Percentiles rank a stretch among this genome's conserved stretches.
phyloP scores from a whole-genome alignment of 2,113 vertebrate genomes.

The Madoqua kirkii region DNA sequence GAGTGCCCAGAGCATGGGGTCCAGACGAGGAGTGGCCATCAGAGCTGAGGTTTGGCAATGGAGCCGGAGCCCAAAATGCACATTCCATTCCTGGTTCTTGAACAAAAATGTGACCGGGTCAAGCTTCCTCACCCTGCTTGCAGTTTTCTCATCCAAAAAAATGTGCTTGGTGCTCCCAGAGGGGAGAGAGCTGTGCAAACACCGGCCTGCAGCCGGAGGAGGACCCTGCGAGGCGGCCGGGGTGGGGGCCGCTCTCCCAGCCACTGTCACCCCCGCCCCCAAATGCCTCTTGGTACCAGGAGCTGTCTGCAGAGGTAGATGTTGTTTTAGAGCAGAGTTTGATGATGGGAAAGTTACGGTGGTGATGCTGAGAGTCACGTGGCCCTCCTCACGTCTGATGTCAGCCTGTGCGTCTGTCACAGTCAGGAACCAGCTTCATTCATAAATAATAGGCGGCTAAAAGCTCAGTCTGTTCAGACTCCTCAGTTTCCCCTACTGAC shows the following conservation, averaged over 20 bases:
- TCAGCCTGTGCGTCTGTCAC: fast-evolving
- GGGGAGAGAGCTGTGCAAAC: background rate
- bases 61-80: background rate
- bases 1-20: background rate
- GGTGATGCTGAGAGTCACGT: fast-evolving
- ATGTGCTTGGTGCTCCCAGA: background rate
- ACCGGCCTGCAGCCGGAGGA: fast-evolving
- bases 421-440: fast-evolving
- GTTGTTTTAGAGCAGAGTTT: background rate
- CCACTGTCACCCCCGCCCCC: background rate
- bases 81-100: background rate
- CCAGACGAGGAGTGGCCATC: background rate
- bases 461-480: background rate
- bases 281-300: fast-evolving
- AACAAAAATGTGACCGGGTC: slow-evolving; percentile 39
- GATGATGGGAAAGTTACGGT: fast-evolving
- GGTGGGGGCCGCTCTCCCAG: fast-evolving
- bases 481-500: background rate
- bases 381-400: fast-evolving
- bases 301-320: background rate
- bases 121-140: background rate
- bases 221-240: fast-evolving
- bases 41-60: fast-evolving
- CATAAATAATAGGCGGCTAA: fast-evolving
- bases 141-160: slow-evolving; percentile 46